Evolutionary conservation across 2,888 invertebrate genomes (phyloP).

Genomic region (Lutraria lutraria): DNA sequence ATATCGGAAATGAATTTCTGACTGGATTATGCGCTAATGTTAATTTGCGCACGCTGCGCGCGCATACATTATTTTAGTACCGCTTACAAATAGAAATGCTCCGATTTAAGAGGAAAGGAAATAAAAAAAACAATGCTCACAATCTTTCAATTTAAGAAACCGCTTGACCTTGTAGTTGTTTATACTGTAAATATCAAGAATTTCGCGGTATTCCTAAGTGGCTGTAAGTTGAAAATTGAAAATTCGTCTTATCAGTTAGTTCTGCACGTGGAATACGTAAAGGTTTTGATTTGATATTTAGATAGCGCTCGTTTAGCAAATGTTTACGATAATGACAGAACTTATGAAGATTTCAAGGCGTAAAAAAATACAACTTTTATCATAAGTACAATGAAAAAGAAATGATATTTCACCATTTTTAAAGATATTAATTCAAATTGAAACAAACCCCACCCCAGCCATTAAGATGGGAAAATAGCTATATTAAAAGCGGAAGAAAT

Average conservation of each 20-base stretch:
- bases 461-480: background rate
- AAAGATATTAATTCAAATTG: constrained; percentile 18
- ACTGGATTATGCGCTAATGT: constrained; percentile 1
- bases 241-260: background rate
- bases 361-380: constrained; percentile 2
- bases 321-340: constrained; percentile 15
- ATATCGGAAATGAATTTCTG: constrained; percentile 3
- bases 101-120: constrained; percentile 1
- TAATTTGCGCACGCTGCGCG: constrained; percentile 19
- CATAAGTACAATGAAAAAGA: background rate
- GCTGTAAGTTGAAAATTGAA: constrained; percentile 28
- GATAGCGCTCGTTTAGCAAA: constrained; percentile 17
- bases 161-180: background rate
- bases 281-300: constrained; percentile 1
- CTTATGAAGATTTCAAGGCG: background rate
- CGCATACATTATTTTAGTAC: background rate
- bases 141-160: constrained; percentile 16
- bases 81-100: background rate
- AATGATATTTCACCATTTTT: background rate
- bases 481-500: constrained; percentile 4
- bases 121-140: constrained; percentile 14
- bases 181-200: background rate
- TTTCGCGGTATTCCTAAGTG: constrained; percentile 1
- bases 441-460: background rate
- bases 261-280: constrained; percentile 19